phyloP scores from a whole-genome alignment of 1,140 invertebrate genomes.

The Ostrea denselamellosa region DNA sequence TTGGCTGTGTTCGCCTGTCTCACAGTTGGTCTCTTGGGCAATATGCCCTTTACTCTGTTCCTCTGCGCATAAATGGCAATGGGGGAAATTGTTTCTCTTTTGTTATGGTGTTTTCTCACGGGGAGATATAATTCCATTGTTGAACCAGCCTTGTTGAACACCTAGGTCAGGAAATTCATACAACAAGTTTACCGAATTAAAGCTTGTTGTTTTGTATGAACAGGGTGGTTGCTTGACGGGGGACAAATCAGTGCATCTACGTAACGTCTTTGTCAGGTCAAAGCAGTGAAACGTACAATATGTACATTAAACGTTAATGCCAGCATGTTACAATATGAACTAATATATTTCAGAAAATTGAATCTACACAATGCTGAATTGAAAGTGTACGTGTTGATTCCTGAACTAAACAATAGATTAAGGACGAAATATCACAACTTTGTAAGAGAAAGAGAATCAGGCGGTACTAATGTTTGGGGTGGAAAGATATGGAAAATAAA shows the following conservation, averaged over 20 bases:
- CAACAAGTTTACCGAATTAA: constrained; percentile 11
- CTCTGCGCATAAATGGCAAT: background rate
- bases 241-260: background rate
- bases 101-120: constrained; percentile 4
- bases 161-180: background rate
- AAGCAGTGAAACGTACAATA: background rate
- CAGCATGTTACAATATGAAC: background rate
- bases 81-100: background rate
- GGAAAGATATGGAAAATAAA: too few species aligned
- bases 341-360: background rate
- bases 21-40: background rate
- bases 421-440: too few species aligned
- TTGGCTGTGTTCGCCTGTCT: background rate
- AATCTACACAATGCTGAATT: background rate
- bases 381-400: too few species aligned
- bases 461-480: too few species aligned
- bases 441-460: too few species aligned
- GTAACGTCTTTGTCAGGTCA: background rate
- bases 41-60: background rate
- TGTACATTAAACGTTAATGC: background rate
- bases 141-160: background rate
- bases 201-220: constrained; percentile 4
- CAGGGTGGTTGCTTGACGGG: background rate
- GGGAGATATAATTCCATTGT: constrained; percentile 37
- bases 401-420: too few species aligned